Evolutionary conservation across 2,888 invertebrate genomes (phyloP), one percentile per base, ranked within the genome.

Genomic region (Leptopterna dolabrata): DNA sequence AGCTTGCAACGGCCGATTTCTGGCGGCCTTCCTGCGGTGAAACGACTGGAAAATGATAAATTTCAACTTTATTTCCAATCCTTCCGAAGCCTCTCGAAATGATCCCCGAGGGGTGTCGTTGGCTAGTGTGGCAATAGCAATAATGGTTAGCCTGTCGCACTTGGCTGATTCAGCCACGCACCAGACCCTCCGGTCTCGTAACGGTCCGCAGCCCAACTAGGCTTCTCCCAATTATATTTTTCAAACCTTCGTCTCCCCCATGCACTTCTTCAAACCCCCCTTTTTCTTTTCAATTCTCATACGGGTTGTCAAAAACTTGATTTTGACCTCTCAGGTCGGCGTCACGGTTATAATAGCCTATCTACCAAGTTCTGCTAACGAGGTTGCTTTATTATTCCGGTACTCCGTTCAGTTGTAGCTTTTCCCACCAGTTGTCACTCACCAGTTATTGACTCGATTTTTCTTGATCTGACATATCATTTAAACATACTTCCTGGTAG

Each of bases 151-250:
- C 30, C 81, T 55, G 81, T 81, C 47, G 55, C 81, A 81, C 27
- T 81, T 81, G 81, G 81, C 30, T 81, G 81, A 19, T 47, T 81
- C 16, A 30, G 43, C 55, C 81, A 55, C 81, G 51, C 81, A 45
- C 43, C 78, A 81, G 81, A 81, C 81, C 81, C 81, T 41, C 63
- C 24, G 24, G 63, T 55, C 55, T 19, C 45, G 85, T 76, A 85
- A 85, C 85, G 85, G 85, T 85, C 85, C 85, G 55, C 85, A 16
- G 85, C 85, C 29, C 85, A 85, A 85, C 29, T 85, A 73, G 85
- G 85, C 73, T 55, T 81, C 85, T 55, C 76, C 71, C 85, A 85
- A 85, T 85, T 76, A 85, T 70, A 70, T 83, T 83, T 83, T 83
- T 41, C 73, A 73, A 73, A 41, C 73, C 73, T 73, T n/a, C 30